Evolutionary conservation across 1,140 invertebrate genomes (phyloP).

Genomic region (Brachionus rubens): DNA sequence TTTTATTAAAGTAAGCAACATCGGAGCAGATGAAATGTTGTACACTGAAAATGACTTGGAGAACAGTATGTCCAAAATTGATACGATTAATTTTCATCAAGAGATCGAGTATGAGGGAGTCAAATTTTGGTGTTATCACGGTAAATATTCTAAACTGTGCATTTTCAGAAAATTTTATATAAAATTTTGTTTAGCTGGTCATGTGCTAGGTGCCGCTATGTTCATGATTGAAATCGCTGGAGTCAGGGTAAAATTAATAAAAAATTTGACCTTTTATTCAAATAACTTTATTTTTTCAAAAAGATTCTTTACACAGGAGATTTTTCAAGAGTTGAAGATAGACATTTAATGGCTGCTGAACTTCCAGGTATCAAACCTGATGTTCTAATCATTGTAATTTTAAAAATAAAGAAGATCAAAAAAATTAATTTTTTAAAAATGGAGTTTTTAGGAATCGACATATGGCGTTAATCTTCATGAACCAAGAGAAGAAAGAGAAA

Average conservation of each 20-base stretch:
- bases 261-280: not conserved
- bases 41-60: conserved; percentile 96
- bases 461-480: conserved; percentile 99
- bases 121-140: conserved; percentile 95
- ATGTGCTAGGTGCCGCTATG: conserved; percentile 98
- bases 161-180: not conserved
- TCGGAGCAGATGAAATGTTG: conserved; percentile 92
- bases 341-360: conserved; percentile 98
- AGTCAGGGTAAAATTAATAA: conserved; percentile 68
- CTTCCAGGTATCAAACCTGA: conserved; percentile 92
- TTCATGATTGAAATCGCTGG: conserved; percentile 99
- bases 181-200: conserved; percentile 65
- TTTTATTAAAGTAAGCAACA: conserved; percentile 89
- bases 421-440: too few relatives aligned
- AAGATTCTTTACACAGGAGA: conserved; percentile 94
- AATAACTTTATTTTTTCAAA: not conserved
- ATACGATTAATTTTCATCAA: conserved; percentile 96
- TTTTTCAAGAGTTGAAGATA: conserved; percentile 95
- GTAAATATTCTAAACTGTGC: not conserved
- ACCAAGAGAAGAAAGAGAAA: conserved; percentile 90
- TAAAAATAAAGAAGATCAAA: too few relatives aligned
- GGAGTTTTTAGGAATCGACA: conserved; percentile 97
- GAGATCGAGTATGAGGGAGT: conserved; percentile 93
- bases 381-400: conserved; percentile 82
- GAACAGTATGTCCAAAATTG: conserved; percentile 96